Evolutionary conservation across 2,797 vertebrate genomes (phyloP).

Genomic region (Lycodopsis pacificus): DNA sequence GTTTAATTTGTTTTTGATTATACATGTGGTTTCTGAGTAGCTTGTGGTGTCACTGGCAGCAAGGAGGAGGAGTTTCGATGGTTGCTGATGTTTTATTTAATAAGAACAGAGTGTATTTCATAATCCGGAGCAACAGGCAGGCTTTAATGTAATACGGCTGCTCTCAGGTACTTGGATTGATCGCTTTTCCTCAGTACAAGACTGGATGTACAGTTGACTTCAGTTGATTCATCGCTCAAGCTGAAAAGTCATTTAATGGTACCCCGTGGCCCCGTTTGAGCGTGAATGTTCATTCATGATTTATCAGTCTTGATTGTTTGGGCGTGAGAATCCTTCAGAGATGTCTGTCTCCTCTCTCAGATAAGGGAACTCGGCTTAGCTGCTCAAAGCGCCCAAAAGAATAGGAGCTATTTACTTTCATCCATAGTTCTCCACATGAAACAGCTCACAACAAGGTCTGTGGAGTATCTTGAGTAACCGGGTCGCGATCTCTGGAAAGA

Average conservation of each 20-base stretch:
- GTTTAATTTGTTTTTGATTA: conserved; percentile 78
- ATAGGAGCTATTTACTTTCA: neutral
- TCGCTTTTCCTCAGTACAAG: conserved; percentile 1
- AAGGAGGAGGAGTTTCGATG: conserved; percentile 39
- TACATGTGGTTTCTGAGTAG: conserved; percentile 60
- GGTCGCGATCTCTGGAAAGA: neutral
- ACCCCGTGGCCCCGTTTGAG: neutral
- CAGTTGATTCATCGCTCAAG: conserved; percentile 5
- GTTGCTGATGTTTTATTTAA: conserved; percentile 53
- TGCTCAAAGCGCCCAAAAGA: neutral
- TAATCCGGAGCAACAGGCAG: conserved; percentile 38
- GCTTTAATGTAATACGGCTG: conserved; percentile 23
- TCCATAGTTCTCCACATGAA: neutral
- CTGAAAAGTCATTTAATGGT: neutral
- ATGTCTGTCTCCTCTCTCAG: neutral
- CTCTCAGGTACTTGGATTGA: conserved; percentile 32
- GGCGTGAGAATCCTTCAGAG: neutral
- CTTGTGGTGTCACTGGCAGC: conserved; percentile 52
- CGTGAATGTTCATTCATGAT: neutral
- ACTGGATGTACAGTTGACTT: conserved; percentile 1
- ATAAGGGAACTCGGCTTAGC: neutral
- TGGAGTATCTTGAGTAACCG: neutral
- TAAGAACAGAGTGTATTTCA: conserved; percentile 39
- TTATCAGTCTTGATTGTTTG: neutral
- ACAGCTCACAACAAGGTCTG: neutral